Conservation (phyloP, 1,140 invertebrate species). For the Drosophila repletoides region DNA sequence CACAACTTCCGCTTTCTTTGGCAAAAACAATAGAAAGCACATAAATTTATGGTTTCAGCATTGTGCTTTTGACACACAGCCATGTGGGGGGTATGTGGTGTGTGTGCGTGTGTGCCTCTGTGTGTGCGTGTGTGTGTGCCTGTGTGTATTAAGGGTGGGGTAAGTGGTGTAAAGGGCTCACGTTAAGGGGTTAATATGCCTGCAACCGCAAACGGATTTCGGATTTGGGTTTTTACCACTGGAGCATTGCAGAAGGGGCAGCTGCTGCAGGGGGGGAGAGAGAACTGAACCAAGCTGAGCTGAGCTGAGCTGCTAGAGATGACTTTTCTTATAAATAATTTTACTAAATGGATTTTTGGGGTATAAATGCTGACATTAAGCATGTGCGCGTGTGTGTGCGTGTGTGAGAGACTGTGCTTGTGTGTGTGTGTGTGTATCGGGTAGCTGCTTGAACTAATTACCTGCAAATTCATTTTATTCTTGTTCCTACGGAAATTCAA, state of each 20-base stretch:
- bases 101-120: background rate
- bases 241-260: too few species aligned
- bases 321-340: slow-evolving; percentile 80
- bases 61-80: slow-evolving; percentile 75
- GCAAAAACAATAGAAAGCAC: slow-evolving; percentile 80
- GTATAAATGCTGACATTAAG: slow-evolving; percentile 59
- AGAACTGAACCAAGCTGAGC: too few species aligned
- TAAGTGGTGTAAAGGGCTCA: slow-evolving; percentile 17
- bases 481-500: slow-evolving; percentile 41
- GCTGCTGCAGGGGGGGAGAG: background rate
- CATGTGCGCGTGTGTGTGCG: slow-evolving; percentile 6
- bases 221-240: slow-evolving; percentile 43
- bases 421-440: slow-evolving; percentile 19
- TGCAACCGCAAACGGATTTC: slow-evolving; percentile 77
- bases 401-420: background rate
- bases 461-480: slow-evolving; percentile 66
- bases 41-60: slow-evolving; percentile 80
- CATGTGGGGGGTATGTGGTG: slow-evolving; percentile 33
- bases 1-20: slow-evolving; percentile 77
- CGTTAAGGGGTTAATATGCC: slow-evolving; percentile 79
- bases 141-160: background rate
- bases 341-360: slow-evolving; percentile 76
- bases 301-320: slow-evolving; percentile 5
- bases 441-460: slow-evolving; percentile 75
- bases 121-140: slow-evolving; percentile 2